Base-by-base conservation (phyloP, 2,888 invertebrate genomes). In the Anthophora plumipes region DNA sequence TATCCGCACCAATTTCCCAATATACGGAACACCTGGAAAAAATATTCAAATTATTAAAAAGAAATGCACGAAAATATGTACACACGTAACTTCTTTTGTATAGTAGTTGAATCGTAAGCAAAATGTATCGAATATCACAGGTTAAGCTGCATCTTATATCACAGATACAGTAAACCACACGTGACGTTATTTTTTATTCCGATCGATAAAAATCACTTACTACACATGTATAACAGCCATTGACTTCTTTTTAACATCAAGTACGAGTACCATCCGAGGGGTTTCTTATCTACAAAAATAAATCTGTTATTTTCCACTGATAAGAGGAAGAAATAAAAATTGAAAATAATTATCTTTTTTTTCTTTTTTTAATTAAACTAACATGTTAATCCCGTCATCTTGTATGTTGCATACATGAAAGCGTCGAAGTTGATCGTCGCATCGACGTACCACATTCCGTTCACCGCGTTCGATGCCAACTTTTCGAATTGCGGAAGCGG, bases 371-470 rank as follows among this genome's bases (percentile, higher is more conserved):
- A n/a, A 50, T 11, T 14, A 0, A 7, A 85, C 86, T 81, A 50
- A 91, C 91, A 89, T 66, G 85, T 22, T 2, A 87, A 1, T 25
- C 84, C 85, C 1, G 95, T 94, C 64, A 96, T 77, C 20, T 94
- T 89, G 83, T 94, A 94, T 25, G 94, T 94, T 85, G 94, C 94
- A 89, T 94, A 95, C 41, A 96, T 85, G 84, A 95, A 94, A 0
- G 95, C 94, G 3, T 94, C 93, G 0, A 95, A 93, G 12, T 96
- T 93, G 0, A 96, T 92, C 20, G 94, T 89, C 0, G 96, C 95
- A 90, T 96, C 95, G 55, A 96, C 91, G 39, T 94, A 94, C 95
- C 95, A 96, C 90, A 97, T 92, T 1, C 96, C 97, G 39, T 95
- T 94, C 0, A 96, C 89, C 89, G 97, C 93, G 1, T 95, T 94